Percentiles rank a stretch among this genome's conserved stretches.
Evolutionary conservation across 1,140 invertebrate genomes (phyloP).

Genomic region (Agrilus planipennis): DNA sequence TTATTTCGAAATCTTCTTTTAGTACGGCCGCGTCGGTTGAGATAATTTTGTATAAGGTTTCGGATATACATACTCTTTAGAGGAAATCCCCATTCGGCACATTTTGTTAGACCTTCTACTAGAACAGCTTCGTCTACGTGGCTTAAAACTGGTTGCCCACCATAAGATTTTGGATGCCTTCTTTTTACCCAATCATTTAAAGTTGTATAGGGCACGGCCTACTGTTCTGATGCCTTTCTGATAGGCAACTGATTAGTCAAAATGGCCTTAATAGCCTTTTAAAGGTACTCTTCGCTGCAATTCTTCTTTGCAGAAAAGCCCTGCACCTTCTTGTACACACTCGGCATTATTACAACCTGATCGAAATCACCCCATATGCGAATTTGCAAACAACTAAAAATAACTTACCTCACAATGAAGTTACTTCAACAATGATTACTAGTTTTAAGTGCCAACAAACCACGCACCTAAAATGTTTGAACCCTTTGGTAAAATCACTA

Average conservation of each 20-base stretch:
- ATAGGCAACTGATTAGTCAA: background rate
- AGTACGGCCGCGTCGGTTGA: background rate
- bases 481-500: too few relatives aligned
- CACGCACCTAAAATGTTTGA: too few relatives aligned
- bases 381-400: too few relatives aligned
- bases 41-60: background rate
- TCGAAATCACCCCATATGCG: too few relatives aligned
- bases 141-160: background rate
- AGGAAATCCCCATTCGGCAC: background rate
- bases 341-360: too few relatives aligned
- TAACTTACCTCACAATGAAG: too few relatives aligned
- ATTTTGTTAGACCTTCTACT: background rate
- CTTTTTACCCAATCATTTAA: constrained; percentile 6
- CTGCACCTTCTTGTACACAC: constrained; percentile 3
- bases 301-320: constrained; percentile 3
- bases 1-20: background rate
- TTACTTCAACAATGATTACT: too few relatives aligned
- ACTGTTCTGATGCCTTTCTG: background rate
- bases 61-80: background rate
- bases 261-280: background rate
- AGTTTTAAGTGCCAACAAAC: too few relatives aligned
- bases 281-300: background rate
- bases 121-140: background rate
- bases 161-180: background rate
- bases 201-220: background rate